Evolutionary conservation across 2,797 vertebrate species (phyloP).

Genomic region (Xiphophorus birchmanni): DNA sequence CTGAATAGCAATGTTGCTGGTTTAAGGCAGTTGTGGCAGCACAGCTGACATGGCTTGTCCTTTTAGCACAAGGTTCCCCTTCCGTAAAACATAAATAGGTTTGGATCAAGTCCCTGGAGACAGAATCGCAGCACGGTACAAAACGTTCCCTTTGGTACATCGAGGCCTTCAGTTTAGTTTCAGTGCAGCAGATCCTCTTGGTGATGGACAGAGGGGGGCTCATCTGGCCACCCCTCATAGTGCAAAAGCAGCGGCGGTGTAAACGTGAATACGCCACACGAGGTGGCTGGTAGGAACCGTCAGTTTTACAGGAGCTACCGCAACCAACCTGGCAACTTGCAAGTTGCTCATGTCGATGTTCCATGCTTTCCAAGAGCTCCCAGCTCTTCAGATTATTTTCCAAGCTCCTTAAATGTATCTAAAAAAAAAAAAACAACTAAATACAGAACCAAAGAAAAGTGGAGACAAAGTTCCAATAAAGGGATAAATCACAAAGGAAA

Average conservation of each 20-base stretch:
- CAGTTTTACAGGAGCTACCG: neutral
- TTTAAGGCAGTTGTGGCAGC: neutral
- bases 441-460: neutral
- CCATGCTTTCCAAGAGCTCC: neutral
- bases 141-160: slow-evolving; percentile 3
- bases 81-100: neutral
- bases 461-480: neutral
- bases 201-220: neutral
- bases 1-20: slow-evolving; percentile 10
- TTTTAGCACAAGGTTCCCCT: neutral
- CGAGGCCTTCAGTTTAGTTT: neutral
- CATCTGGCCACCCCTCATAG: neutral
- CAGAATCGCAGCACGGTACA: neutral
- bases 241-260: neutral
- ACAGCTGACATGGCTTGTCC: neutral
- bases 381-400: neutral
- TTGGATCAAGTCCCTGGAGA: neutral
- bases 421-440: neutral
- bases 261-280: neutral
- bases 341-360: neutral
- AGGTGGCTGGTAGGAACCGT: neutral
- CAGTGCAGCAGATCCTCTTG: neutral
- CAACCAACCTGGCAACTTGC: neutral
- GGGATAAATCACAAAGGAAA: neutral
- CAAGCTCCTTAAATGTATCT: neutral